phyloP scores from a whole-genome alignment of 2,113 vertebrate genomes.

The Melozone crissalis region DNA sequence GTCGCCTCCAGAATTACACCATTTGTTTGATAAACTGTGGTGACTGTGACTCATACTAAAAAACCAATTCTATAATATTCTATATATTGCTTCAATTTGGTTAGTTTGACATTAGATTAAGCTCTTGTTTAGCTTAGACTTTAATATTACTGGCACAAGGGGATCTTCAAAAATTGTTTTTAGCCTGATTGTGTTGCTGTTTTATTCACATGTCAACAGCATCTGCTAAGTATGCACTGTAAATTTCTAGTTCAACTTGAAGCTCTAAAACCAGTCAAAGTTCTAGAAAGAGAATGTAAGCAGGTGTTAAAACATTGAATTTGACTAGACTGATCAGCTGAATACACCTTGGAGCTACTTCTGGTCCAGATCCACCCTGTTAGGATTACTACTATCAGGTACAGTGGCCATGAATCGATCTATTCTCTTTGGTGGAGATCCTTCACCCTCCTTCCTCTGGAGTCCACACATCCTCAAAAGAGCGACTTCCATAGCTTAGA shows the following conservation, averaged over 20 bases:
- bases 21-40: slow-evolving; percentile 8
- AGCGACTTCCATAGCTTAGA: neutral
- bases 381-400: neutral
- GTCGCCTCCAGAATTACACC: neutral
- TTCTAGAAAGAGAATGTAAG: slow-evolving; percentile 37
- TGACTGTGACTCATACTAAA: neutral
- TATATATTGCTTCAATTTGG: neutral
- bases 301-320: slow-evolving; percentile 51
- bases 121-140: slow-evolving; percentile 34
- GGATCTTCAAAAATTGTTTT: slow-evolving; percentile 66
- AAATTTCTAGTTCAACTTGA: slow-evolving; percentile 59
- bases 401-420: neutral
- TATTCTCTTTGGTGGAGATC: neutral
- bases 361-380: neutral
- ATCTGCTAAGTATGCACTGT: slow-evolving; percentile 48
- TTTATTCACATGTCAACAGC: slow-evolving; percentile 49
- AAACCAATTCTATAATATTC: neutral
- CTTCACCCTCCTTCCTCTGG: neutral
- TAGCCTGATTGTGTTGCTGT: slow-evolving; percentile 13
- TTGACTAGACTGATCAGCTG: slow-evolving; percentile 33
- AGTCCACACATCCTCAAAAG: accelerated
- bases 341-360: slow-evolving; percentile 19
- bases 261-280: slow-evolving; percentile 59
- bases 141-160: slow-evolving; percentile 48
- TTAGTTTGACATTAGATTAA: slow-evolving; percentile 14